Base-by-base conservation (phyloP, 2,888 invertebrate species). In the Argyresthia goedartella region DNA sequence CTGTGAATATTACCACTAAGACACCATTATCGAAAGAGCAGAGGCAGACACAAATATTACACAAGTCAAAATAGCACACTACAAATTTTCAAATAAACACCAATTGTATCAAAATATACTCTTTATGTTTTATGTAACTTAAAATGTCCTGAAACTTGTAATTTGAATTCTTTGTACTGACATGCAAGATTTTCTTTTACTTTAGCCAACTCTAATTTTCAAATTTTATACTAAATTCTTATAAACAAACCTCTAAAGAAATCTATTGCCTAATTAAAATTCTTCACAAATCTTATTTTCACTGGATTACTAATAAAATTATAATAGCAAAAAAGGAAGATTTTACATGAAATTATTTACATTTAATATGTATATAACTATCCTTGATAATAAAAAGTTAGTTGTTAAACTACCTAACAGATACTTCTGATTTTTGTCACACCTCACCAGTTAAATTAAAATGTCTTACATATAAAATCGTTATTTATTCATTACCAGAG, bases 161-260 rank as follows among this genome's bases (percentile, higher is more conserved):
- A 47, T 66, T 65, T 71, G 71, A 71, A 74, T 71, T 75, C 73
- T 82, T 84, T 84, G 84, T 84, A 84, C 84, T 84, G 79, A 84
- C 81, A 79, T 80, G 81, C 76, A 81, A 75, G 72, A 73, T 74
- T 73, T 71, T 60, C 60, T 35, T 15, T 41, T 11, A 52, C 25
- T 36, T 15, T 14, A 14, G 13, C 41, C 36, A 51, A 35, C 34
- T 48, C 25, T 67, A 61, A 71, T 71, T 25, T 25, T 69, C 62
- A 60, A 71, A 69, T 66, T 58, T 66, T 73, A 72, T 64, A 66
- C 73, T 77, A 35, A 81, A 65, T n/a, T 66, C 75, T 77, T 79
- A 81, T 56, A 62, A 62, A 66, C 67, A 69, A 25, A 25, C 25
- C 25, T 68, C 61, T 58, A 61, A 49, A 46, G 25, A 35, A 65